phyloP scores from a whole-genome alignment of 2,888 invertebrate species.

The Phania funesta region DNA sequence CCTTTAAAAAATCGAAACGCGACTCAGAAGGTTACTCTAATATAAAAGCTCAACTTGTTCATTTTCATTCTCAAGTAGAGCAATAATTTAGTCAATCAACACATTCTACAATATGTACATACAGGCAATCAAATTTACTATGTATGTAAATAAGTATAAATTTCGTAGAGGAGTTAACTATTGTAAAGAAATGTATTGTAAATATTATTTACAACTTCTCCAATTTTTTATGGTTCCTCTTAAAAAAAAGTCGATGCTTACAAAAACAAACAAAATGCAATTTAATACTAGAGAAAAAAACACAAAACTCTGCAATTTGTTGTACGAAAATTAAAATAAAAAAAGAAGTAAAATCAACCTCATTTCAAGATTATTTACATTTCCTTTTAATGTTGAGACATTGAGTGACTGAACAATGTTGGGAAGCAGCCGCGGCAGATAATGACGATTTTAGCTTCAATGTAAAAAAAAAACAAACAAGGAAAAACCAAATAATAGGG shows the following conservation, averaged over 20 bases:
- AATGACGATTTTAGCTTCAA: slow-evolving; percentile 16
- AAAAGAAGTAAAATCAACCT: slow-evolving; percentile 48
- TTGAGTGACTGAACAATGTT: slow-evolving; percentile 68
- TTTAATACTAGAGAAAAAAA: slow-evolving; percentile 37
- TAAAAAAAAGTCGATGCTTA: slow-evolving; percentile 14
- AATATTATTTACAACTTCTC: not conserved
- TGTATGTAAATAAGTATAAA: too few species aligned
- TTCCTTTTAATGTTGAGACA: slow-evolving; percentile 67
- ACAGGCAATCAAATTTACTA: too few species aligned
- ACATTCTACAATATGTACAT: too few species aligned
- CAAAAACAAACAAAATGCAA: slow-evolving; percentile 15
- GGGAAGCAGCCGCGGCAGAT: slow-evolving; percentile 11
- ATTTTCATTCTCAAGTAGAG: too few species aligned
- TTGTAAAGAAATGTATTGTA: too few species aligned
- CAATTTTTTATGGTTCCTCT: not conserved
- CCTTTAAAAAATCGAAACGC: too few species aligned
- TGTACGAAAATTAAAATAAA: slow-evolving; percentile 1
- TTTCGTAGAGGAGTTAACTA: too few species aligned
- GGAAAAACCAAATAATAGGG: slow-evolving; percentile 13
- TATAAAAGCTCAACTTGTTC: too few species aligned
- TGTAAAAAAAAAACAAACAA: not conserved
- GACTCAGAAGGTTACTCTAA: too few species aligned
- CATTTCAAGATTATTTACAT: slow-evolving; percentile 70
- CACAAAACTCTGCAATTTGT: slow-evolving; percentile 22
- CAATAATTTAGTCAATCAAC: too few species aligned